Percentiles rank a stretch among this genome's conserved stretches.
Evolutionary conservation across 1,140 invertebrate species (phyloP).

Genomic region (Doryteuthis pealeii): DNA sequence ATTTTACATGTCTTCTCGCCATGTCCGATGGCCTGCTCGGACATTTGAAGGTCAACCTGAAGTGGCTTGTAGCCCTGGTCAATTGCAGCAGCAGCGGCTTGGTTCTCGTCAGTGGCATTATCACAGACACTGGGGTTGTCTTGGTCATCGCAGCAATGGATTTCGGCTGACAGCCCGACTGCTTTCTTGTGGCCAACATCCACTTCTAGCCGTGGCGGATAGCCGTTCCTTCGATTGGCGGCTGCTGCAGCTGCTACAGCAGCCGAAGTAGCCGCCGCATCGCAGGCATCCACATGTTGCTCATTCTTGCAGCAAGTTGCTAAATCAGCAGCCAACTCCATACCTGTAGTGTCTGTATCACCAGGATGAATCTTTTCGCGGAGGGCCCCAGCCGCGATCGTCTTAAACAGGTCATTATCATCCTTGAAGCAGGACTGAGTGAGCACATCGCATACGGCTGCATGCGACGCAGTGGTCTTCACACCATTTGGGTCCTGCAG

Average conservation of each 20-base stretch:
- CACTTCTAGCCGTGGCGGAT: neutral
- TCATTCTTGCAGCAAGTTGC: constrained; percentile 3
- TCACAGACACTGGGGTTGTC: neutral
- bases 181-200: neutral
- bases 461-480: neutral
- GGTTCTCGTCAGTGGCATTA: neutral
- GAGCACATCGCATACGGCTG: neutral
- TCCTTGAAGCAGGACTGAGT: constrained; percentile 1
- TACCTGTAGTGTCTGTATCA: neutral
- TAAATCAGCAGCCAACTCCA: neutral
- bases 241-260: neutral
- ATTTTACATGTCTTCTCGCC: neutral
- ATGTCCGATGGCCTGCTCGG: neutral
- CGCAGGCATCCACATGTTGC: neutral
- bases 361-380: neutral
- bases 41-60: neutral
- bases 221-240: neutral
- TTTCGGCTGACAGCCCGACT: neutral
- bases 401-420: constrained; percentile 3
- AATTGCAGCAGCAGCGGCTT: neutral
- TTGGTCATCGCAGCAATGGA: neutral
- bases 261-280: neutral
- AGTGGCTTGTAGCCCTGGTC: constrained; percentile 1
- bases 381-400: neutral
- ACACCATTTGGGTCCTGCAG: constrained; percentile 3